phyloP scores from a whole-genome alignment of 1,140 invertebrate genomes.

The Drosophila navojoa region DNA sequence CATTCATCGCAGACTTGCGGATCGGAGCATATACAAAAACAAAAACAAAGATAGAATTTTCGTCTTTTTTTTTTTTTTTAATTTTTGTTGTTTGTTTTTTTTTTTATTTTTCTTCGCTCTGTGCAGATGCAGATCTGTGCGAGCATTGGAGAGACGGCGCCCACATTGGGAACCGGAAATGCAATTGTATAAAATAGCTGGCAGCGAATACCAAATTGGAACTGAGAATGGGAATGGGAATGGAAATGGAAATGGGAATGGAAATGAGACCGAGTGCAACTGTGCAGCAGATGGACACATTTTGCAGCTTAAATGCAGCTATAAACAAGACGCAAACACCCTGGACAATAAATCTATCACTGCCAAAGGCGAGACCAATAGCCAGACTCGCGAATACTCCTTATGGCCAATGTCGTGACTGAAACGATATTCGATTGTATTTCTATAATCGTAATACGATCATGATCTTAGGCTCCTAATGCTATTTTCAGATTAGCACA shows the following conservation, averaged over 20 bases:
- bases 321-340: neutral
- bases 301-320: conserved; percentile 4
- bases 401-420: neutral
- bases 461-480: neutral
- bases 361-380: neutral
- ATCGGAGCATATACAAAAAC: conserved; percentile 14
- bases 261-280: conserved; percentile 50
- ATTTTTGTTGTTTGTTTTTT: conserved; percentile 1
- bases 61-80: neutral
- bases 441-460: neutral
- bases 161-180: conserved; percentile 78
- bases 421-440: neutral
- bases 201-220: conserved; percentile 47
- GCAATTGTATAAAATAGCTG: conserved; percentile 67
- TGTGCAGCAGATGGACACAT: conserved; percentile 64
- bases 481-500: too few relatives aligned
- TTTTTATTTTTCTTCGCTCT: conserved; percentile 7
- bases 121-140: conserved; percentile 42
- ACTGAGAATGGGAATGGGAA: conserved; percentile 38
- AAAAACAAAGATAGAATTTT: conserved; percentile 17
- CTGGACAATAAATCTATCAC: neutral
- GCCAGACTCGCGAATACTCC: neutral
- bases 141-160: conserved; percentile 65
- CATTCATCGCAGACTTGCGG: conserved; percentile 30
- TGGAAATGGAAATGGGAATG: conserved; percentile 41